These are phyloP conservation scores for Anser brachyrhynchus DNA, from an alignment of 2,113 vertebrate species.

Conservation along the genomic window DNA sequence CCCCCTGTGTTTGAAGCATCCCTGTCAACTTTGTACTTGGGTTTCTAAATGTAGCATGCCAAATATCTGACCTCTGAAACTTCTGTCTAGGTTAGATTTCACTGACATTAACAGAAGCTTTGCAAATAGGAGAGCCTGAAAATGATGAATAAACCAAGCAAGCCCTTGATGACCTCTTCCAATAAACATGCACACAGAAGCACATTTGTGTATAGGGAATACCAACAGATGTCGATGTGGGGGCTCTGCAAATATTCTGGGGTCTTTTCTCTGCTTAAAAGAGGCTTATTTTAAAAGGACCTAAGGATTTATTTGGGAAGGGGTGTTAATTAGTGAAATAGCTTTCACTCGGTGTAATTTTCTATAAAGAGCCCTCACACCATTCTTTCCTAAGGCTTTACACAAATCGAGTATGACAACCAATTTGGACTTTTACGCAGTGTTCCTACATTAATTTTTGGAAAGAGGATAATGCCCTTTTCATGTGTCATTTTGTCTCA, in stretches of 20 bases:
- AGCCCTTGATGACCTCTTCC: constrained; percentile 60
- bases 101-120: constrained; percentile 72
- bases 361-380: constrained; percentile 45
- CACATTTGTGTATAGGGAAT: constrained; percentile 35
- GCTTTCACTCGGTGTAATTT: constrained; percentile 24
- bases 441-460: constrained; percentile 30
- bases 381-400: constrained; percentile 59
- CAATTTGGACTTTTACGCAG: constrained; percentile 61
- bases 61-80: constrained; percentile 74
- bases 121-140: constrained; percentile 52
- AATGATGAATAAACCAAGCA: constrained; percentile 59
- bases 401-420: neutral
- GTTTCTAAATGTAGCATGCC: constrained; percentile 69
- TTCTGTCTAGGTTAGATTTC: constrained; percentile 67
- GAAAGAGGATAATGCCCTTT: neutral
- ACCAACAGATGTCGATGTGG: constrained; percentile 21
- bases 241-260: constrained; percentile 7
- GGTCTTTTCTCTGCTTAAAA: constrained; percentile 16
- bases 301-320: constrained; percentile 12
- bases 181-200: constrained; percentile 32
- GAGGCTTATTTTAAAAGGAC: constrained; percentile 26
- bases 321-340: constrained; percentile 67
- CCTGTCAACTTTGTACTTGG: constrained; percentile 69
- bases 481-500: neutral
- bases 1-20: constrained; percentile 55